Conservation (phyloP, 2,888 invertebrate genomes). For the Hylaea fasciaria region DNA sequence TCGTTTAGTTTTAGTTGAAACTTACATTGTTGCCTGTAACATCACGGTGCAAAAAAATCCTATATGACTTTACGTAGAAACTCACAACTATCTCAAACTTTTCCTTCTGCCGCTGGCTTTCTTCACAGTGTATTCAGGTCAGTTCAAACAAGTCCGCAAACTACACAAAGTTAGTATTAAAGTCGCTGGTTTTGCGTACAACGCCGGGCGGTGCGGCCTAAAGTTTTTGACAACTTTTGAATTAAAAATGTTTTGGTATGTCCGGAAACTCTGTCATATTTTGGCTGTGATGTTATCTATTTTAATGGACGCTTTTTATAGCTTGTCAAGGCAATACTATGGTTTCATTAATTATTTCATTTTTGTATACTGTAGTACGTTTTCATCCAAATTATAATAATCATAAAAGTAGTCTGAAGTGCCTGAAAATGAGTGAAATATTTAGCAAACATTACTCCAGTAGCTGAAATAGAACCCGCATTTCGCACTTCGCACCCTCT, state of each 20-base stretch:
- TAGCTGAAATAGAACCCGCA: too few relatives aligned
- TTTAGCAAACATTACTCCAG: too few relatives aligned
- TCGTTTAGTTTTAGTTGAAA: too few relatives aligned
- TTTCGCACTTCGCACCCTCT: too few relatives aligned
- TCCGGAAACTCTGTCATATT: neutral
- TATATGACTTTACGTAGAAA: conserved; percentile 1
- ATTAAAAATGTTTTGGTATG: conserved; percentile 41
- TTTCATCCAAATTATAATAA: too few relatives aligned
- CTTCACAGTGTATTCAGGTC: conserved; percentile 16
- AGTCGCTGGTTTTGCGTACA: conserved; percentile 10
- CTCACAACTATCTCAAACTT: conserved; percentile 11
- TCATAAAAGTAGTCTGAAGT: too few relatives aligned
- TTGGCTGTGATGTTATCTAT: neutral
- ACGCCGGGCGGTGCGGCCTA: conserved; percentile 2
- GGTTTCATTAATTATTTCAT: too few relatives aligned
- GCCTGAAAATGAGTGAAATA: too few relatives aligned
- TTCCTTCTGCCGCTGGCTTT: conserved; percentile 7
- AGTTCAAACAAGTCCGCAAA: conserved; percentile 6
- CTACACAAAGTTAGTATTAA: conserved; percentile 5
- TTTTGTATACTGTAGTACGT: too few relatives aligned
- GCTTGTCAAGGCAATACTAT: too few relatives aligned
- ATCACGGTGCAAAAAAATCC: too few relatives aligned
- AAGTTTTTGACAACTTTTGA: conserved; percentile 39
- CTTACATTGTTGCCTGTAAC: too few relatives aligned
- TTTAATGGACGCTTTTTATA: neutral